phyloP scores from a whole-genome alignment of 2,797 vertebrate species.

The Rhabdophis nuchalis region DNA sequence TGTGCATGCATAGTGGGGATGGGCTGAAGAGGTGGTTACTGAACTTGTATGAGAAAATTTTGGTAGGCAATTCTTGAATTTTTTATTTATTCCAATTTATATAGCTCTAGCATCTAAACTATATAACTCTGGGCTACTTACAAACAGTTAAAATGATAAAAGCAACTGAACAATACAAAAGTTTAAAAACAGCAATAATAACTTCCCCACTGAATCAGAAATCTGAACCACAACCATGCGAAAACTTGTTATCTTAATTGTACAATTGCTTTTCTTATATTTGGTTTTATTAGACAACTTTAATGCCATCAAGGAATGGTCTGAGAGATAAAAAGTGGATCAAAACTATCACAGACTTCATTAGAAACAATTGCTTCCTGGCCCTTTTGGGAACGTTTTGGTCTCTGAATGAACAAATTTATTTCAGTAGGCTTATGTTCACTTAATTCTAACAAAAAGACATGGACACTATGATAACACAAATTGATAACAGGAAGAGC shows the following conservation, averaged over 20 bases:
- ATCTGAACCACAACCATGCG: background rate
- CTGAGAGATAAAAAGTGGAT: background rate
- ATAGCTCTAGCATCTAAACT: background rate
- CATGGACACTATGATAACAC: background rate
- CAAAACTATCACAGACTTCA: background rate
- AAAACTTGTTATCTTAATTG: background rate
- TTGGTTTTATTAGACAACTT: background rate
- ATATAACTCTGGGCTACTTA: background rate
- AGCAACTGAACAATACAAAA: background rate
- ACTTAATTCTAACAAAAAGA: background rate
- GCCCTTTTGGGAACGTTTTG: background rate
- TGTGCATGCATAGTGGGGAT: background rate
- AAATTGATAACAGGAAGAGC: slow-evolving; percentile 42
- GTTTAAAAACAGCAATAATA: background rate
- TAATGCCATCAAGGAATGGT: background rate
- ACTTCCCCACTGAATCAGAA: background rate
- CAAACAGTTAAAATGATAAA: background rate
- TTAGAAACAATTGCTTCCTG: background rate
- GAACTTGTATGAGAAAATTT: background rate
- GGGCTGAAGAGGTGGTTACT: background rate
- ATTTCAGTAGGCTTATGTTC: slow-evolving; percentile 16
- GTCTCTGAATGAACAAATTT: background rate
- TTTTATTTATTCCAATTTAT: background rate
- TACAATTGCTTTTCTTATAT: background rate
- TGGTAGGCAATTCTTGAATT: background rate